Percentiles rank a stretch among this genome's conserved stretches.
These are phyloP conservation scores for Semnornis frantzii DNA, from an alignment of 2,113 vertebrate species.

Conservation along the genomic window DNA sequence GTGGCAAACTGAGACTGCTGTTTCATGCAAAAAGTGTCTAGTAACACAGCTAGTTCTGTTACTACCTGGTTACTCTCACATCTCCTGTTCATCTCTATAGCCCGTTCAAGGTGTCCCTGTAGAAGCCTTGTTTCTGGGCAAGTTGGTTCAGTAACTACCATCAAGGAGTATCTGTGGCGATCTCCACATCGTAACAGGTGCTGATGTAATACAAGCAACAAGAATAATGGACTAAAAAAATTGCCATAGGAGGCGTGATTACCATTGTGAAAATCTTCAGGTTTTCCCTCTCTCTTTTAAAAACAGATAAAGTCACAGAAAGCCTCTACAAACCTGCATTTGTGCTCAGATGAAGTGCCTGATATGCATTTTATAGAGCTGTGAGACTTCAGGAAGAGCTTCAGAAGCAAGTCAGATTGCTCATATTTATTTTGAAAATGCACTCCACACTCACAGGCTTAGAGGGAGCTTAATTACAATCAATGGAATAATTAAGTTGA, in stretches of 20 bases:
- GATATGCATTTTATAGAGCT: constrained; percentile 16
- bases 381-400: background rate
- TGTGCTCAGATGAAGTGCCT: background rate
- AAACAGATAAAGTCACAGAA: background rate
- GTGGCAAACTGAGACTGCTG: constrained; percentile 68
- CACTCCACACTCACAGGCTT: constrained; percentile 43
- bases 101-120: background rate
- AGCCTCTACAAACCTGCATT: background rate
- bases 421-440: constrained; percentile 67
- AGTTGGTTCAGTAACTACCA: background rate
- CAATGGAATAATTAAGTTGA: constrained; percentile 70
- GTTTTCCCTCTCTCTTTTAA: background rate
- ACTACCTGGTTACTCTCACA: background rate
- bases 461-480: constrained; percentile 70
- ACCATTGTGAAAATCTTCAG: background rate
- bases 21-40: constrained; percentile 31
- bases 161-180: background rate
- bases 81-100: background rate
- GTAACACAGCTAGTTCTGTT: constrained; percentile 22
- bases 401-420: constrained; percentile 29
- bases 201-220: background rate
- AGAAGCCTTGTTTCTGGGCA: background rate
- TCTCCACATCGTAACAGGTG: background rate
- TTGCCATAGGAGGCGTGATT: background rate
- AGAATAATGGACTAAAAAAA: background rate